Evolutionary conservation across 1,140 invertebrate genomes (phyloP).

Genomic region (Chironomus striatipennis): DNA sequence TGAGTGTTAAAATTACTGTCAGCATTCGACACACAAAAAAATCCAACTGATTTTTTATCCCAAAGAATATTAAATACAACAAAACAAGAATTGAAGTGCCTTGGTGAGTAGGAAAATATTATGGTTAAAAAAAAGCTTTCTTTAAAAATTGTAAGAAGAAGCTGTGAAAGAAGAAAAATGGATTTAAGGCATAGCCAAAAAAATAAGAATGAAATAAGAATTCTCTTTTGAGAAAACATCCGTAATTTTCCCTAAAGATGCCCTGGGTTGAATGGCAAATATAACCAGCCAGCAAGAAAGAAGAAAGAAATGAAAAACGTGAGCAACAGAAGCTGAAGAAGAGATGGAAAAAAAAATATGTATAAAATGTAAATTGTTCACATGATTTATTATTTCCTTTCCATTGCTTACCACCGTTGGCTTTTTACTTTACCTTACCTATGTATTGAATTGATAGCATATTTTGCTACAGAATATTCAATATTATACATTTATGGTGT

Average conservation of each 20-base stretch:
- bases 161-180: background rate
- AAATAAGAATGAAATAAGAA: background rate
- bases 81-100: no score
- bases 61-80: no score
- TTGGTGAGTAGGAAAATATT: no score
- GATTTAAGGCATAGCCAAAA: background rate
- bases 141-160: background rate
- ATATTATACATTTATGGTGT: no score
- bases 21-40: no score
- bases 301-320: background rate
- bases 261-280: background rate
- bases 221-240: background rate
- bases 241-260: background rate
- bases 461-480: no score
- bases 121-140: background rate
- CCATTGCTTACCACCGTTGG: background rate
- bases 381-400: slow-evolving; percentile 23
- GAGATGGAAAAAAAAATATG: background rate
- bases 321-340: background rate
- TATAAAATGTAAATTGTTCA: slow-evolving; percentile 20
- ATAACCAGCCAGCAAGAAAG: no score
- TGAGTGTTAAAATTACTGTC: no score
- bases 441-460: no score
- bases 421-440: background rate
- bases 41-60: no score